Base-by-base conservation (phyloP, 2,113 vertebrate species). In the Plecotus auritus region DNA sequence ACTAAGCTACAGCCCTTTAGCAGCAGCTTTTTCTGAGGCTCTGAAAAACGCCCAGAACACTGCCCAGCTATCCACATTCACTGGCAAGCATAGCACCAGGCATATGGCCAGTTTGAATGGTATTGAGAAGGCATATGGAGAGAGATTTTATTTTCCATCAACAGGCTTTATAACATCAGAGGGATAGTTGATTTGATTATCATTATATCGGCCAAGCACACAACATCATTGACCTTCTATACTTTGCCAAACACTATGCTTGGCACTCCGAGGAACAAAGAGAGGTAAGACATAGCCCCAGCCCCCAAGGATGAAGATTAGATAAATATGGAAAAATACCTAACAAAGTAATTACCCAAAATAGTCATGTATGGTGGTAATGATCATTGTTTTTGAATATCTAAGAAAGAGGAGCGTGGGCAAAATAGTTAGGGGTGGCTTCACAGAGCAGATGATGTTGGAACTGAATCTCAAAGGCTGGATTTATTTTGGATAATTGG, bases 71-170 rank as follows among this genome's bases (percentile, higher is more conserved):
- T 80, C 47, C 70, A 45, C n/a, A 82, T 88, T 96, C 9, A 2
- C 73, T 92, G 90, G 64, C 88, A 93, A 88, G 72, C 37, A 8
- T 0, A 72, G 35, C 54, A 61, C 61, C 12, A 70, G 87, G 64
- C 82, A 86, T 66, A 85, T 76, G 93, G 69, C 93, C 82, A 80
- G 67, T 92, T 88, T 96, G 40, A 92, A 78, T 66, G 90, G 45
- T 72, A 20, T 13, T 93, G 40, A 80, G 47, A 85, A 90, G 92
- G 35, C 70, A 91, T 56, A 81, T 66, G 76, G 70, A 85, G 22
- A 85, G 35, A 64, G 70, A 37, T 35, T 67, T 26, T 28, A 82
- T 88, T 73, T 56, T 12, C 35, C 42, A 91, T 64, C 74, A 85
- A n/a, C 45, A 91, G 74, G 30, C n/a, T 80, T 87, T 86, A 67